Evolutionary conservation across 2,888 invertebrate genomes (phyloP).

Genomic region (Microplitis deprimator): DNA sequence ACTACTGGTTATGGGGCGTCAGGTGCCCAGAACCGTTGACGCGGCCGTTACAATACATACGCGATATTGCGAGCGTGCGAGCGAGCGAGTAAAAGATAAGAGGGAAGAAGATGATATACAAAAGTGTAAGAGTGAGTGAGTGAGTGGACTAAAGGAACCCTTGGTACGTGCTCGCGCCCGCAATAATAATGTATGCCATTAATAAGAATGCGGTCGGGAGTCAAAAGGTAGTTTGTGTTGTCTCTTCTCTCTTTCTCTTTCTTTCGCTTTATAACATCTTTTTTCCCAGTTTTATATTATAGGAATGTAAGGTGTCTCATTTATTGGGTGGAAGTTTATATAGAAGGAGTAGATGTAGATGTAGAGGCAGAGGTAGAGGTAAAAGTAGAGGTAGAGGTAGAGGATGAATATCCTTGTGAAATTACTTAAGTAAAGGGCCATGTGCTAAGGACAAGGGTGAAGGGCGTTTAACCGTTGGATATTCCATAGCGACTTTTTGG

Average conservation of each 20-base stretch:
- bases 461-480: conserved; percentile 64
- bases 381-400: conserved; percentile 18
- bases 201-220: conserved; percentile 59
- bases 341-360: conserved; percentile 13
- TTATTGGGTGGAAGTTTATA: not conserved
- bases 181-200: conserved; percentile 68
- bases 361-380: conserved; percentile 32
- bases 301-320: not conserved
- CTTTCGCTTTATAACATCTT: not conserved
- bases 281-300: not conserved
- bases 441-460: conserved; percentile 62
- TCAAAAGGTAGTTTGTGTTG: conserved; percentile 56
- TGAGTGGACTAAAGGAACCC: conserved; percentile 17
- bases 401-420: conserved; percentile 19
- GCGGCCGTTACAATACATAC: conserved; percentile 63
- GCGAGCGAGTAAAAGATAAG: conserved; percentile 3
- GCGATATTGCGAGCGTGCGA: too few species aligned
- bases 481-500: conserved; percentile 52
- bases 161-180: conserved; percentile 39
- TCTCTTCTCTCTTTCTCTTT: conserved; percentile 44
- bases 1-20: conserved; percentile 63
- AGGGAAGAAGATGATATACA: conserved; percentile 35
- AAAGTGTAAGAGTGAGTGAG: conserved; percentile 23
- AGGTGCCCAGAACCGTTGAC: conserved; percentile 69
- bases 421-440: conserved; percentile 58